phyloP scores from a whole-genome alignment of 2,113 vertebrate species.

The Todiramphus chloris region DNA sequence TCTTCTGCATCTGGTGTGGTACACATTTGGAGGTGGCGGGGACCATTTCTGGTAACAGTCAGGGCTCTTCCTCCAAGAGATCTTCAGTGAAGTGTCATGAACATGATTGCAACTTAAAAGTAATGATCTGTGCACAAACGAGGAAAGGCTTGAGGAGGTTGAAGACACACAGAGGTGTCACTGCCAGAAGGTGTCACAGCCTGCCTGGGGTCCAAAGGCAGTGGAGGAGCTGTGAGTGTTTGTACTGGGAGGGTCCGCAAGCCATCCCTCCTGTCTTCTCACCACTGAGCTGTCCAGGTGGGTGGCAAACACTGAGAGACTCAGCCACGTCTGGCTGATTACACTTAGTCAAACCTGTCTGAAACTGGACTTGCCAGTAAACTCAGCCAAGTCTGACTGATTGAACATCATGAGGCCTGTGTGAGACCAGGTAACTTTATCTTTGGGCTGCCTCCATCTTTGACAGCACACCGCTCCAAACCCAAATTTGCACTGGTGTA shows the following conservation, averaged over 20 bases:
- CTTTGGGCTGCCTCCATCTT: neutral
- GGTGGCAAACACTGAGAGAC: neutral
- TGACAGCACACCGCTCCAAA: fast-evolving
- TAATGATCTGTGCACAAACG: neutral
- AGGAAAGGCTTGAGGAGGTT: neutral
- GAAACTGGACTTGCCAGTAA: neutral
- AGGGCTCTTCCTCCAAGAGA: neutral
- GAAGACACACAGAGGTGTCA: neutral
- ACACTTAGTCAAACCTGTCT: neutral
- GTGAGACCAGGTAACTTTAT: neutral
- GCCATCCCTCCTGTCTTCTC: neutral
- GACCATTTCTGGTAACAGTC: neutral
- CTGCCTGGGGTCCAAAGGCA: neutral
- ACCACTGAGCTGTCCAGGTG: neutral
- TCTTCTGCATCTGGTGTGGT: neutral
- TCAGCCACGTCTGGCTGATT: neutral
- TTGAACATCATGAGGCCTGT: neutral
- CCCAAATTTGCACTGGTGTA: fast-evolving
- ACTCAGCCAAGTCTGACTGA: neutral
- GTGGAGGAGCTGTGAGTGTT: neutral
- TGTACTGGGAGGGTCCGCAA: neutral
- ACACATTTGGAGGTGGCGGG: too few relatives aligned
- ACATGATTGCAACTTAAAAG: fast-evolving
- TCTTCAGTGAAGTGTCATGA: neutral
- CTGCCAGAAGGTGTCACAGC: neutral